Percentiles rank a stretch among this genome's conserved stretches.
These are phyloP conservation scores for Acronicta aceris DNA, from an alignment of 2,888 invertebrate genomes.

Conservation along the genomic window DNA sequence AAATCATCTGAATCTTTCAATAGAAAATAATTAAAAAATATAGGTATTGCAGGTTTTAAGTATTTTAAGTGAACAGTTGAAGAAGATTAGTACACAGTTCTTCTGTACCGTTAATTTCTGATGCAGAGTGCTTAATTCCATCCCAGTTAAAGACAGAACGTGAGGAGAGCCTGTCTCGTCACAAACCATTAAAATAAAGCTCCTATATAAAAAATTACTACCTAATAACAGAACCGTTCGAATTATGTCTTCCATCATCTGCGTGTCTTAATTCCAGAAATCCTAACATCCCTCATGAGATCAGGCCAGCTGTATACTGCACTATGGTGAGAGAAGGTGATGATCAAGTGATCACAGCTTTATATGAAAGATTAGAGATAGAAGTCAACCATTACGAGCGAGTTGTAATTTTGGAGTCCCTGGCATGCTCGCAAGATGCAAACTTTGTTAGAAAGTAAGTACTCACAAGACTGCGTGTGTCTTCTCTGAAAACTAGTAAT, in stretches of 20 bases:
- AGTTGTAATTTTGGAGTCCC: slow-evolving; percentile 91
- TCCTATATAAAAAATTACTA: too few relatives aligned
- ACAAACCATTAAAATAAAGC: too few relatives aligned
- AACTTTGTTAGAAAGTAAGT: slow-evolving; percentile 87
- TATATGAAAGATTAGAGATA: slow-evolving; percentile 90
- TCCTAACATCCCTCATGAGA: slow-evolving; percentile 81
- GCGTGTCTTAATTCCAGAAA: slow-evolving; percentile 65
- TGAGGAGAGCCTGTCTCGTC: too few relatives aligned
- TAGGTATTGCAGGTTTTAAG: too few relatives aligned
- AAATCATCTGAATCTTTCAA: too few relatives aligned
- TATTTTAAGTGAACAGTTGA: too few relatives aligned
- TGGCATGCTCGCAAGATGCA: slow-evolving; percentile 92
- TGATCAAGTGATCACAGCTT: slow-evolving; percentile 91
- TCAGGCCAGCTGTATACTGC: slow-evolving; percentile 92
- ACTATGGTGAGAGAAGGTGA: slow-evolving; percentile 92
- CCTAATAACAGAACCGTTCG: background rate
- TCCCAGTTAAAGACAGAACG: too few relatives aligned
- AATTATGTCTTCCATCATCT: background rate
- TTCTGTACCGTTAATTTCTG: too few relatives aligned
- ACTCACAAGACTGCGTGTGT: background rate
- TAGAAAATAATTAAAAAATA: too few relatives aligned
- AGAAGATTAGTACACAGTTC: too few relatives aligned
- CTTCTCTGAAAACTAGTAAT: background rate
- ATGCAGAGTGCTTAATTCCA: too few relatives aligned
- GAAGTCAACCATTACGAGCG: slow-evolving; percentile 93